These are phyloP conservation scores for Gisinianus flammeolus DNA, from an alignment of 2,888 invertebrate species.

Conservation along the genomic window DNA sequence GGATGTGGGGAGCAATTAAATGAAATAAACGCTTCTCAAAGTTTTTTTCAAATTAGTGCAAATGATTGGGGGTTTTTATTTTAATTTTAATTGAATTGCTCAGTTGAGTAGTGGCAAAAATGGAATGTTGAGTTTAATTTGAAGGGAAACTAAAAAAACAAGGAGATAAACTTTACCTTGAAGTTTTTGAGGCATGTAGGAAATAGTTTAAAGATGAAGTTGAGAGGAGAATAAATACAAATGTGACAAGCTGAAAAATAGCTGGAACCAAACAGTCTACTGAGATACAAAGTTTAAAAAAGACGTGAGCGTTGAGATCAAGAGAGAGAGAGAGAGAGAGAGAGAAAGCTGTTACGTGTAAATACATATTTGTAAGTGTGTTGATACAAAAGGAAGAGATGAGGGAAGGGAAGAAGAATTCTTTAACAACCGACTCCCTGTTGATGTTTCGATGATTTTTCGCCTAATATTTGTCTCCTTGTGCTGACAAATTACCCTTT, in stretches of 20 bases:
- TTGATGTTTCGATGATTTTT: slow-evolving; percentile 47
- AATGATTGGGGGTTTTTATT: too few species aligned
- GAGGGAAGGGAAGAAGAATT: slow-evolving; percentile 9
- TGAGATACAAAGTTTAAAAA: background rate
- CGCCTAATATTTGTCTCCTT: slow-evolving; percentile 45
- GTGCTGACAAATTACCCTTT: slow-evolving; percentile 54
- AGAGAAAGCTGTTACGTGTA: background rate
- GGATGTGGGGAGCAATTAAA: too few species aligned
- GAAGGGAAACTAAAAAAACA: too few species aligned
- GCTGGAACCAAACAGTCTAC: background rate
- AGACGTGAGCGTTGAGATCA: background rate
- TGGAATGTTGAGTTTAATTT: too few species aligned
- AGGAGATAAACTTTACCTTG: too few species aligned
- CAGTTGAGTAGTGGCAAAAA: too few species aligned
- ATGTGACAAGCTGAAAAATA: slow-evolving; percentile 24
- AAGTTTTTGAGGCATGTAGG: too few species aligned
- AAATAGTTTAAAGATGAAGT: background rate
- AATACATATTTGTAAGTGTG: background rate
- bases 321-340: background rate
- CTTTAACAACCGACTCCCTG: slow-evolving; percentile 33
- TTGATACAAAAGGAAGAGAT: background rate
- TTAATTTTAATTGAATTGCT: too few species aligned
- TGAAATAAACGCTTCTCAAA: too few species aligned
- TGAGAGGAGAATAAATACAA: slow-evolving; percentile 9
- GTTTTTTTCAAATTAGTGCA: too few species aligned